Evolutionary conservation across 64 coral and sea anemone species (phyloP), one percentile per base, ranked within the genome.

Genomic region (Anthopleura sola): DNA sequence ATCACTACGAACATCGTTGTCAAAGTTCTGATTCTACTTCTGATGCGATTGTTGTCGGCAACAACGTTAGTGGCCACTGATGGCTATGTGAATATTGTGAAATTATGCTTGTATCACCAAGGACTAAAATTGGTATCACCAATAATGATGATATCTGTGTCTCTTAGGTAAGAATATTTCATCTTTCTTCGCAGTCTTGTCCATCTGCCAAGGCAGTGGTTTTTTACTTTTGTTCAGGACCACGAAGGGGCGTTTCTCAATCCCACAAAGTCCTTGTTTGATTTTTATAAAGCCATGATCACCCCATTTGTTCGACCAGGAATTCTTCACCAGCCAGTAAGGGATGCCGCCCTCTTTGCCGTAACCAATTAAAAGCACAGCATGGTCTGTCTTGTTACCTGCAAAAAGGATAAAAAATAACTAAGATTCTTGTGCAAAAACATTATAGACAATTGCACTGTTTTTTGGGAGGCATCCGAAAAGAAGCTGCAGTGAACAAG

Each of bases 311-410:
- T 91, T 77, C 0, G 95, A 98, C 95, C 95, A 98, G 11, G 95
- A 98, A 75, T 98, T 98, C 83, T 98, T 98, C n/a, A 98, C 80
- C 4, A 98, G 53, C 95, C 95, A 98, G 62, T 98, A 98, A 54
- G 88, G 95, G 8, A 93, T 66, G 7, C 91, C 91, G 44, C 87
- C 86, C 48, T 98, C 88, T 15, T 85, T 62, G 24, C 95, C 95
- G 31, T 97, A 97, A 3, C 95, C 95, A 3, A 97, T 85, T 29
- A 90, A 29, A 29, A 97, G 66, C 2, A 92, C 95, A 18, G 95
- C 91, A 46, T 97, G 95, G 55, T 97, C 95, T 23, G 88, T 93
- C 48, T 93, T 93, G 77, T 87, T 97, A 44, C 81, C 95, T 97
- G 75, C 71, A 78, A 87, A 36, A 33, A 0, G 71, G 74, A 62